Conservation (phyloP, 2,888 invertebrate genomes). For the Odontomyia ornata region DNA sequence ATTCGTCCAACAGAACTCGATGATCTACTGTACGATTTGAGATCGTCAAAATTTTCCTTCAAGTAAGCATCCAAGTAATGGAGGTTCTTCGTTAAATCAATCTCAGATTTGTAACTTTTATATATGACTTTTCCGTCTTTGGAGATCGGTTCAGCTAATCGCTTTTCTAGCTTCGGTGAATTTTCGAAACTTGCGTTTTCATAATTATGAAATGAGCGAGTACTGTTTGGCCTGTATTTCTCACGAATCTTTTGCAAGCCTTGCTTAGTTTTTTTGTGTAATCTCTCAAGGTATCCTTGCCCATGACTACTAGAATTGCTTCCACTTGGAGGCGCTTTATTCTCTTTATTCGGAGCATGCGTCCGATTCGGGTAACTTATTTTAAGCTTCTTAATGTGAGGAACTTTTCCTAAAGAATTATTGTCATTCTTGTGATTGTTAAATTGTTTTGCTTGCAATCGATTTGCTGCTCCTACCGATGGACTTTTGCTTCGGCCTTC, state of each 20-base stretch:
- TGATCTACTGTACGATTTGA: constrained; percentile 55
- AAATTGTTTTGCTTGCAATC: constrained; percentile 17
- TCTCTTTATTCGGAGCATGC: constrained; percentile 55
- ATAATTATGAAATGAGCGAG: constrained; percentile 56
- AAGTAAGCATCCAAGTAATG: constrained; percentile 63
- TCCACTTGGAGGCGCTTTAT: constrained; percentile 44
- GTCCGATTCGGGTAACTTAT: constrained; percentile 63
- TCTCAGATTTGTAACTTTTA: constrained; percentile 64
- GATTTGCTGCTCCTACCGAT: constrained; percentile 47
- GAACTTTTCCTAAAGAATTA: constrained; percentile 51
- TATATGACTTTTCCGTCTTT: constrained; percentile 55
- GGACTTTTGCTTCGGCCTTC: constrained; percentile 41
- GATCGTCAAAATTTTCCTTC: constrained; percentile 63
- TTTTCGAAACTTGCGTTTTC: constrained; percentile 28
- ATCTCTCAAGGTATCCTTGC: constrained; percentile 58
- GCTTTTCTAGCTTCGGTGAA: constrained; percentile 16
- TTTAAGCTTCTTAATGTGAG: constrained; percentile 59
- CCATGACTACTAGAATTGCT: constrained; percentile 45
- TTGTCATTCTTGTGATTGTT: constrained; percentile 36
- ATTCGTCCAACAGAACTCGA: constrained; percentile 59
- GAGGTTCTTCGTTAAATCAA: constrained; percentile 63
- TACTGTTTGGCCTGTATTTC: constrained; percentile 59
- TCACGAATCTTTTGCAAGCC: constrained; percentile 61
- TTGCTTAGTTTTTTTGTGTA: constrained; percentile 61
- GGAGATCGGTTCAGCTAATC: background rate